Base-by-base conservation (phyloP, 2,888 invertebrate species). In the Elysia crispata region DNA sequence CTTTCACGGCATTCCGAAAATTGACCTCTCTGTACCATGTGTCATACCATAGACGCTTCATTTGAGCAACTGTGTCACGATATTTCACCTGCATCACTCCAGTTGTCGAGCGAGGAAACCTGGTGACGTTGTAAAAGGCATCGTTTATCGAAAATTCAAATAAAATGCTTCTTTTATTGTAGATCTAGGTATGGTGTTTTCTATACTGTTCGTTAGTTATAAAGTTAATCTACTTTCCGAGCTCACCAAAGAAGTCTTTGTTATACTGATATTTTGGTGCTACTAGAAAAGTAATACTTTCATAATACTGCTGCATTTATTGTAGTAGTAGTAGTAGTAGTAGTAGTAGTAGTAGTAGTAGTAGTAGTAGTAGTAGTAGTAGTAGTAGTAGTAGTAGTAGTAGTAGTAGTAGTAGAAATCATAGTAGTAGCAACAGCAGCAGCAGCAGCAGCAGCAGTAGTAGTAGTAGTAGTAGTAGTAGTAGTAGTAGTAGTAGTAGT, bases 311-410 rank as follows among this genome's bases (percentile, higher is more conserved):
- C 41, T 6, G 41, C 41, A 41, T 6, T 41, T 41, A 6, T 41
- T 41, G 41, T 41, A 70, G 70, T n/a, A 70, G 70, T 70, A 73
- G 73, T 73, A 23, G 57, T 54, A 50, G 57, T 73, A 54, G 73
- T 54, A 28, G 57, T 78, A 31, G 72, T 72, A 72, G 67, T 80
- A 77, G 76, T 77, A 80, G 69, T 77, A 80, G 76, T 80, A 80
- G 70, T 77, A 77, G 76, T 77, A 69, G 76, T 77, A 69, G 76
- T 77, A 77, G 76, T 77, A 80, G 76, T 77, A 80, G 76, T 69
- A 80, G 76, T 76, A 80, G 76, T 80, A 80, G 76, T 80, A 77
- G 76, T 76, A 76, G 70, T 80, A 77, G 76, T 80, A 77, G 69
- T 80, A 80, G 76, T 76, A 77, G 76, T 69, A 77, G 76, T 77